Evolutionary conservation across 2,797 vertebrate species (phyloP).

Genomic region (Oceanodroma leucorhoa): DNA sequence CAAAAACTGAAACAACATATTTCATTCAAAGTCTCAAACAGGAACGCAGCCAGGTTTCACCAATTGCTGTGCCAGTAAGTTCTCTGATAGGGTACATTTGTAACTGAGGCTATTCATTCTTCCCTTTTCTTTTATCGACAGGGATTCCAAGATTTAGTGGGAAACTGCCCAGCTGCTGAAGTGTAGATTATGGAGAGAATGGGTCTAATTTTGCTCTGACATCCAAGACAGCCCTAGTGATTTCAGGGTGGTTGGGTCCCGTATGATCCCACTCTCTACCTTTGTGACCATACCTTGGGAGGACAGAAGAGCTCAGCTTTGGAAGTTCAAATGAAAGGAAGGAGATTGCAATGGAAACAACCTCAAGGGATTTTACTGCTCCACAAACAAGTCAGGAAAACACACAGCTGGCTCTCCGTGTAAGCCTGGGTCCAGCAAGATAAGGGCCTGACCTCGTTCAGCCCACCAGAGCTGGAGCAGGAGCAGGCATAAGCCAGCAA

Average conservation of each 20-base stretch:
- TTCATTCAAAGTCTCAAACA: not conserved
- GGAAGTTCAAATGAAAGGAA: not conserved
- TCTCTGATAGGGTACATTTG: not conserved
- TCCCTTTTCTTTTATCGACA: not conserved
- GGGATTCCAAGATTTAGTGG: not conserved
- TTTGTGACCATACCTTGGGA: not conserved
- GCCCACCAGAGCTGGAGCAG: not conserved
- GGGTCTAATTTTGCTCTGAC: not conserved
- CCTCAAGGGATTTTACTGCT: not conserved
- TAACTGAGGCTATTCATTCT: not conserved
- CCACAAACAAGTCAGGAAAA: not conserved
- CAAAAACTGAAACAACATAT: not conserved
- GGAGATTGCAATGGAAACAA: not conserved
- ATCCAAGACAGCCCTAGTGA: not conserved
- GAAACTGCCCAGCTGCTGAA: not conserved
- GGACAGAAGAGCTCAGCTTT: not conserved
- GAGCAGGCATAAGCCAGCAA: not conserved
- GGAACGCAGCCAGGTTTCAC: not conserved
- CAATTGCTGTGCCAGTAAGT: not conserved
- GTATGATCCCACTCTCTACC: not conserved
- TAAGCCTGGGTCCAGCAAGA: not conserved
- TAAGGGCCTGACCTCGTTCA: not conserved
- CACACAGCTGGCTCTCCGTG: rapidly evolving
- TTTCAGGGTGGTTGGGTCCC: not conserved
- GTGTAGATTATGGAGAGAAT: not conserved